These are phyloP conservation scores for Trogon surrucura DNA, from an alignment of 2,113 vertebrate genomes.

Conservation along the genomic window DNA sequence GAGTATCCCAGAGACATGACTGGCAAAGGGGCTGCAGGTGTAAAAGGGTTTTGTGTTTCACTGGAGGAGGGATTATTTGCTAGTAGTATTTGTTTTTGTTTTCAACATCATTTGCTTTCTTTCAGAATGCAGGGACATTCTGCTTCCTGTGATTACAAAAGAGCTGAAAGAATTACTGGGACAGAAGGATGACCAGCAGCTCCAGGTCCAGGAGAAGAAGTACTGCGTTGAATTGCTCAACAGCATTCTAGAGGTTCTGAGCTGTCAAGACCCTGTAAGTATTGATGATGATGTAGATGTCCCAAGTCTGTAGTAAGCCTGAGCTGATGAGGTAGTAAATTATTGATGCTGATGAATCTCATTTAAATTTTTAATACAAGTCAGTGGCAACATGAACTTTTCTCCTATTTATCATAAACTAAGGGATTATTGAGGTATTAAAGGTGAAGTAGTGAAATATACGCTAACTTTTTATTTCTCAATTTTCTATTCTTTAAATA, in stretches of 20 bases:
- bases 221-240: constrained; percentile 91
- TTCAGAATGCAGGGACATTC: constrained; percentile 92
- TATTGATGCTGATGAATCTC: constrained; percentile 65
- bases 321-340: constrained; percentile 66
- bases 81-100: not conserved
- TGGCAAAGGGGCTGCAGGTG: not conserved
- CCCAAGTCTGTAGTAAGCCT: not conserved
- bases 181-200: constrained; percentile 77
- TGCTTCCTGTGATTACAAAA: constrained; percentile 94
- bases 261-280: constrained; percentile 88
- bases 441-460: not conserved
- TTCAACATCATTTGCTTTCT: constrained; percentile 11
- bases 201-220: constrained; percentile 75
- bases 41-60: not conserved
- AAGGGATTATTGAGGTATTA: not conserved
- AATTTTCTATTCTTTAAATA: not conserved
- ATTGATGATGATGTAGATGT: not conserved
- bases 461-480: not conserved
- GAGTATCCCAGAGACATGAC: not conserved
- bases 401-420: constrained; percentile 22
- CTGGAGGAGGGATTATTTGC: not conserved
- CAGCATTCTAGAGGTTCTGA: constrained; percentile 94
- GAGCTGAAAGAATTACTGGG: constrained; percentile 88
- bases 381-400: constrained; percentile 19
- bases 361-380: constrained; percentile 59